phyloP scores from a whole-genome alignment of 2,797 vertebrate species.

The Pseudochirops corinnae region DNA sequence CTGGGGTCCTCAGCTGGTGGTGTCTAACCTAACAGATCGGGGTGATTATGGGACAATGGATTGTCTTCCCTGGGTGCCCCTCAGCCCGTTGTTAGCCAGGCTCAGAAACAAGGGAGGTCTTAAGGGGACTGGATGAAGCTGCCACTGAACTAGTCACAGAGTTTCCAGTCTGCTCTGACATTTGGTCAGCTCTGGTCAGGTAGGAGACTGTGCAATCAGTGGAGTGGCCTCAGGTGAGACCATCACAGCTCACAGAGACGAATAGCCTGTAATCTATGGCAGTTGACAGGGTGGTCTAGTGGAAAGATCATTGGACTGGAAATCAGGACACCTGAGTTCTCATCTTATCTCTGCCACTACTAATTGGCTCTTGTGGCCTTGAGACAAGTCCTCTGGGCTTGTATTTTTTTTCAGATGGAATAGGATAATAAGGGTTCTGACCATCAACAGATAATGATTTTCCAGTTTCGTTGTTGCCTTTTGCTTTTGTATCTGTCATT shows the following conservation, averaged over 20 bases:
- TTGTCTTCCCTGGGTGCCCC: constrained; percentile 23
- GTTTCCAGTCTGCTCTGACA: constrained; percentile 4
- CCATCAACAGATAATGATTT: background rate
- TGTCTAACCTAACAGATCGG: constrained; percentile 5
- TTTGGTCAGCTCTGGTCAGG: constrained; percentile 3
- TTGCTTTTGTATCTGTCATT: background rate
- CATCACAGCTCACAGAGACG: background rate
- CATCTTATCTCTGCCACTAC: background rate
- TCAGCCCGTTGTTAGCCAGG: background rate
- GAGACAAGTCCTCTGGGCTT: background rate
- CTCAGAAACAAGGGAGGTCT: background rate
- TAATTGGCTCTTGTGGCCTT: background rate
- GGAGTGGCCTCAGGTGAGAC: constrained; percentile 7
- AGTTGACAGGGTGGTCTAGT: background rate
- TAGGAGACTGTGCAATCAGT: background rate
- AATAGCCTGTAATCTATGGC: background rate
- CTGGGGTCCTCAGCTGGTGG: background rate
- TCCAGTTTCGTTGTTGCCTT: background rate
- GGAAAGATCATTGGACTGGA: background rate
- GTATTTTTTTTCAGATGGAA: background rate
- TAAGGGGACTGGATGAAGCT: constrained; percentile 16
- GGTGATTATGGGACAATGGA: constrained; percentile 19
- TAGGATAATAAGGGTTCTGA: background rate
- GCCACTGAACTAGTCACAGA: background rate
- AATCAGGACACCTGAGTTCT: background rate